A percentile compares a stretch with the other conserved stretches of the same genome.
Conservation (phyloP, 2,888 invertebrate species). For the Habrosyne pyritoides region DNA sequence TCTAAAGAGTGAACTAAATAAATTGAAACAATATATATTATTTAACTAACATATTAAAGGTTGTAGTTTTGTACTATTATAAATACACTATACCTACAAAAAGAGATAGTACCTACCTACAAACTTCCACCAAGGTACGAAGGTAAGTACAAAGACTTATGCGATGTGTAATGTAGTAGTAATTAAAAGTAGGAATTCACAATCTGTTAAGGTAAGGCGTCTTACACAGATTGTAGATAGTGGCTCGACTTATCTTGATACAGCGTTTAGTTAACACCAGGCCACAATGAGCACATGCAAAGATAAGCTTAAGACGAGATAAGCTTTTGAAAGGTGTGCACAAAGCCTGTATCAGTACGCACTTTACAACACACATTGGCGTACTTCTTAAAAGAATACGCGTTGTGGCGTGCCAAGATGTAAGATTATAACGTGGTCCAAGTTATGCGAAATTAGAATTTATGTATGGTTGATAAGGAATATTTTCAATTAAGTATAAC, state of each 20-base stretch:
- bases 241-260: neutral
- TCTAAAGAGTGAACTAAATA: no score
- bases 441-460: neutral
- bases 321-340: constrained; percentile 40
- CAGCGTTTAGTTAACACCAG: constrained; percentile 3
- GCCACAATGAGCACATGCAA: constrained; percentile 17
- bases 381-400: constrained; percentile 18
- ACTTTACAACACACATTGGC: neutral
- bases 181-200: neutral
- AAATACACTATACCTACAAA: no score
- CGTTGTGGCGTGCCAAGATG: constrained; percentile 15
- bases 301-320: constrained; percentile 36
- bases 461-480: no score
- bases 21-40: no score
- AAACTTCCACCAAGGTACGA: no score
- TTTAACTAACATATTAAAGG: no score
- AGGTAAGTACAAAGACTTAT: neutral
- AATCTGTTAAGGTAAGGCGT: neutral
- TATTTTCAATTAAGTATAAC: no score
- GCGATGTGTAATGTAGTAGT: neutral
- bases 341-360: constrained; percentile 36
- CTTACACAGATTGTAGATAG: neutral
- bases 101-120: no score
- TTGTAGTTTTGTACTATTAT: no score
- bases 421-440: neutral